phyloP scores from a whole-genome alignment of 1,140 invertebrate species.

The Uloborus diversus region DNA sequence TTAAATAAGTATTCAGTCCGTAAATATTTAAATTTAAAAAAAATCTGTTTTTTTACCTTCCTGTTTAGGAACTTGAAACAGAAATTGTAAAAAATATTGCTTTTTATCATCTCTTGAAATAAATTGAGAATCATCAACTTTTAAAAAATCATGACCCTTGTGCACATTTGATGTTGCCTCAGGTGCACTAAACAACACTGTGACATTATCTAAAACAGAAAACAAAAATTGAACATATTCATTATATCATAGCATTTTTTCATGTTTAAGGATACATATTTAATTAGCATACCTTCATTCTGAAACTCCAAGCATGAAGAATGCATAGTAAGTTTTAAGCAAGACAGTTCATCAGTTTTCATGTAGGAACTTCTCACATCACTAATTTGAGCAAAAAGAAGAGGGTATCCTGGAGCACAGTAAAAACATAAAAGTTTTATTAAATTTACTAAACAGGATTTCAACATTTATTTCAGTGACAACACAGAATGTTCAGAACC shows the following conservation, averaged over 20 bases:
- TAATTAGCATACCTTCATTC: not conserved
- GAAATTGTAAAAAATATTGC: not conserved
- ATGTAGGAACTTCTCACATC: not conserved
- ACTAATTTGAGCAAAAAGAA: not conserved
- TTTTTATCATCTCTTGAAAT: not conserved
- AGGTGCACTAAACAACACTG: conserved; percentile 60
- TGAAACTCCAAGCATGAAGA: conserved; percentile 8
- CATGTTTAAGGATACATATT: too few relatives aligned
- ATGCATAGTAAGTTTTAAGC: not conserved
- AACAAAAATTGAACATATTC: not conserved
- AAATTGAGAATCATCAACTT: not conserved
- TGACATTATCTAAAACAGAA: conserved; percentile 27
- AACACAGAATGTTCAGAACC: too few relatives aligned
- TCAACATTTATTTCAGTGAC: too few relatives aligned
- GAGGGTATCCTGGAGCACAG: not conserved
- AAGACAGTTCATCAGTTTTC: not conserved
- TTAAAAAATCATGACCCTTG: conserved; percentile 1
- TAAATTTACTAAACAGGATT: too few relatives aligned
- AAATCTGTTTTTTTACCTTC: not conserved
- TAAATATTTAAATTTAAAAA: not conserved
- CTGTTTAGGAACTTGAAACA: conserved; percentile 18
- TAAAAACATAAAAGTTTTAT: too few relatives aligned
- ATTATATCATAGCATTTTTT: not conserved
- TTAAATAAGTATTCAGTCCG: too few relatives aligned
- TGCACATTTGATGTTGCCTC: conserved; percentile 53